Evolutionary conservation across 2,113 vertebrate species (phyloP).

Genomic region (Eurystomus gularis): DNA sequence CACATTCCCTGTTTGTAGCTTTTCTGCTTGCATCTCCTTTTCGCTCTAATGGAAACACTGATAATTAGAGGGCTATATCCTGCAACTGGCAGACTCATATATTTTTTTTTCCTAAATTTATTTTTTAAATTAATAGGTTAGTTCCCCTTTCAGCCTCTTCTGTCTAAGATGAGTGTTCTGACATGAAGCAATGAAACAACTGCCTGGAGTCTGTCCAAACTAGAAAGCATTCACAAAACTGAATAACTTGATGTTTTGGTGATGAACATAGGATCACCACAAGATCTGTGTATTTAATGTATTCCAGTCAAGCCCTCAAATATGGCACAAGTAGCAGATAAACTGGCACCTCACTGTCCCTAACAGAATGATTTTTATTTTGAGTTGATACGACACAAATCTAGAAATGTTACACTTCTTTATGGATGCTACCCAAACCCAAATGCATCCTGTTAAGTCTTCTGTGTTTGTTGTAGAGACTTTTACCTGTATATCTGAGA

Average conservation of each 20-base stretch:
- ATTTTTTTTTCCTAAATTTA: neutral
- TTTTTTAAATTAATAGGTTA: neutral
- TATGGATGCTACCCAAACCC: neutral
- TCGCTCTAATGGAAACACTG: neutral
- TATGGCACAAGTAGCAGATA: neutral
- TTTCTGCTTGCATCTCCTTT: neutral
- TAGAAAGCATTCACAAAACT: neutral
- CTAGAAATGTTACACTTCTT: neutral
- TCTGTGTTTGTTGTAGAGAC: neutral
- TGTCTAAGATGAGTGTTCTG: neutral
- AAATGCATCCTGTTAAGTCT: neutral
- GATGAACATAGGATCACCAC: neutral
- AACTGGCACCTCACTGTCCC: accelerated
- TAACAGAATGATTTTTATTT: neutral
- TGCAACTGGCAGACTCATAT: neutral
- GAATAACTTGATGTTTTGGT: neutral
- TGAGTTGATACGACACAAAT: neutral
- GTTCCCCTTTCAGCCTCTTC: neutral
- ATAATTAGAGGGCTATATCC: neutral
- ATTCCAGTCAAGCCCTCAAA: neutral
- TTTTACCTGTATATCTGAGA: neutral
- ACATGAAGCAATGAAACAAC: neutral
- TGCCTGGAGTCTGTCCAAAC: neutral
- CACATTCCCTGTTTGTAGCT: neutral
- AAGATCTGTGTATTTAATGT: neutral